Base-by-base conservation (phyloP, 2,113 vertebrate genomes). In the Gavia stellata region DNA sequence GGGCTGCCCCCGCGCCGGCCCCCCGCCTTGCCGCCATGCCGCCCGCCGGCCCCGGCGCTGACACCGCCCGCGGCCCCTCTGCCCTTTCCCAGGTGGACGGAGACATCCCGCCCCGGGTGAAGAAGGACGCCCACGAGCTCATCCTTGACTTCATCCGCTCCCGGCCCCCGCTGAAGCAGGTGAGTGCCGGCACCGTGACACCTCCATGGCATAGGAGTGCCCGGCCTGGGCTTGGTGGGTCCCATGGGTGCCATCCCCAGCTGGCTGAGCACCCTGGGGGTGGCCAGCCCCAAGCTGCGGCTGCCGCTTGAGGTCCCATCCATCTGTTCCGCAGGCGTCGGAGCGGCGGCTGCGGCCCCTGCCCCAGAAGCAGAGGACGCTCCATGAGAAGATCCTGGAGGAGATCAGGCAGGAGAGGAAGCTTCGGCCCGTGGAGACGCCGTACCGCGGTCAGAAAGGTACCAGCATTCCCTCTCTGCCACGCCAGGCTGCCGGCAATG, bases 61-160 rank as follows among this genome's bases (percentile, higher is more conserved):
- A 62, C 8, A 2, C 56, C 3, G 2, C 52, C 56, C 3, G 0
- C 2, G 34, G 50, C 15, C 50, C 16, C 56, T 56, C 70, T 92
- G 49, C 28, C 31, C 50, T 56, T 25, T 42, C 66, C 62, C 62
- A 99, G 99, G 99, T 99, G 65, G 99, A 99, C 0, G 99, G 99
- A 17, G 98, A 99, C 92, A 99, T 99, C 73, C 99, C 99, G 0
- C 98, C 98, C 1, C 96, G 98, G 79, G 99, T 99, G 85, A 99
- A 99, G 97, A 99, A 98, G 84, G 99, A 99, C 0, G 99, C 99
- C 18, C 99, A 99, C 0, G 99, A 99, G 49, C 94, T 99, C 67
- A 99, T 99, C 34, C 97, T 99, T 12, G 99, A 99, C 66, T 99
- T 99, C 95, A 99, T 99, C 94, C 98, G 99, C 81, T 99, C 99